These are phyloP conservation scores for Brenthis hecate DNA, from an alignment of 2,888 invertebrate species.

Conservation along the genomic window DNA sequence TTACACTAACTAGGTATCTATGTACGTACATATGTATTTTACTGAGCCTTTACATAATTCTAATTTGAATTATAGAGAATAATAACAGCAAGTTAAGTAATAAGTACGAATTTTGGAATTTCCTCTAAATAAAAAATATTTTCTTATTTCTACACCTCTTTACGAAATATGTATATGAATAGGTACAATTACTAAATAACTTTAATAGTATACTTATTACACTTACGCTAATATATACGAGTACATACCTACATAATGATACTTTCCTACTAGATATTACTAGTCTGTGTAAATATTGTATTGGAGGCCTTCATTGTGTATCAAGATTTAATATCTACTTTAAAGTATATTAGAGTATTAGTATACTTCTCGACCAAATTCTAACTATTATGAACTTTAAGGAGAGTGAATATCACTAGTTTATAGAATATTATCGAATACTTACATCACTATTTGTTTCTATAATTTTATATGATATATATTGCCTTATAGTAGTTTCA, in stretches of 20 bases:
- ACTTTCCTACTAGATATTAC: slow-evolving; percentile 64
- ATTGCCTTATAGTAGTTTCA: no score
- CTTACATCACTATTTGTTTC: neutral
- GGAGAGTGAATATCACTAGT: slow-evolving; percentile 59
- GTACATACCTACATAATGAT: slow-evolving; percentile 49
- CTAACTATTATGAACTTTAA: slow-evolving; percentile 54
- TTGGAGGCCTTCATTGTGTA: slow-evolving; percentile 76
- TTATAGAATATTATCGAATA: slow-evolving; percentile 40
- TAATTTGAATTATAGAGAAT: slow-evolving; percentile 1
- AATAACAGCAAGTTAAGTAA: slow-evolving; percentile 1
- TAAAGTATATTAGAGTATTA: slow-evolving; percentile 32
- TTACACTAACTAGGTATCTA: neutral
- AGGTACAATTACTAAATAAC: slow-evolving; percentile 17
- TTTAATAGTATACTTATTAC: slow-evolving; percentile 6
- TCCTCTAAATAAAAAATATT: slow-evolving; percentile 12
- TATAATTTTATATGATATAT: neutral
- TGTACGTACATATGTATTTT: neutral
- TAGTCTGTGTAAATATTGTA: slow-evolving; percentile 62
- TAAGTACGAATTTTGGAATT: slow-evolving; percentile 12
- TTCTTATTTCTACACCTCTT: slow-evolving; percentile 23
- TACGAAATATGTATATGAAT: slow-evolving; percentile 18
- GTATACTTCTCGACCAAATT: slow-evolving; percentile 70
- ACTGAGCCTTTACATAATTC: neutral
- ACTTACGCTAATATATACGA: slow-evolving; percentile 10
- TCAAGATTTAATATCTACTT: slow-evolving; percentile 38